These are phyloP conservation scores for Coptodon bakossiorum DNA, from an alignment of 2,113 vertebrate genomes.

Conservation along the genomic window DNA sequence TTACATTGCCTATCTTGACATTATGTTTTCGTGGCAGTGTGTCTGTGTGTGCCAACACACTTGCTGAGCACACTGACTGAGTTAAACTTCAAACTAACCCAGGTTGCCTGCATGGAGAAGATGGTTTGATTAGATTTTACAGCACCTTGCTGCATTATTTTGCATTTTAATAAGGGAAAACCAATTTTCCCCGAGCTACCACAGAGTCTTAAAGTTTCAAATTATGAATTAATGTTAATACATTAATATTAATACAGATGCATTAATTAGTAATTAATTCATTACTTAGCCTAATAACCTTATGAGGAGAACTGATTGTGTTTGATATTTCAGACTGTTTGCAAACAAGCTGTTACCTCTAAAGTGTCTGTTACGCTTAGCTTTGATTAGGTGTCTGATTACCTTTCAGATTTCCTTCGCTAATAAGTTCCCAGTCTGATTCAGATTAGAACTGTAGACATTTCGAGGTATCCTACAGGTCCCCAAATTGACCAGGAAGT, in stretches of 20 bases:
- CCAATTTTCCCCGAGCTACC: constrained; percentile 15
- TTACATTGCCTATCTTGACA: neutral
- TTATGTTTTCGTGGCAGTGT: neutral
- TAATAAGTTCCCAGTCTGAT: neutral
- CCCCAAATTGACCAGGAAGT: neutral
- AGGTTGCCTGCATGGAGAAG: neutral
- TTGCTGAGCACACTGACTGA: neutral
- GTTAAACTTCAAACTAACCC: neutral
- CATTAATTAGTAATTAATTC: constrained; percentile 29
- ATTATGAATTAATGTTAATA: constrained; percentile 27
- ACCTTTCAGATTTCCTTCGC: neutral
- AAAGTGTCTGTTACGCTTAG: neutral
- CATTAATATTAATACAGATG: constrained; percentile 26
- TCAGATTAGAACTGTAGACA: neutral
- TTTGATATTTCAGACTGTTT: neutral
- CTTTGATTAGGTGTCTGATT: neutral
- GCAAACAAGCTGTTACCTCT: constrained; percentile 17
- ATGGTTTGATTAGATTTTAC: constrained; percentile 43
- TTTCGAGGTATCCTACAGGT: neutral
- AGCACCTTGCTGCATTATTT: constrained; percentile 50
- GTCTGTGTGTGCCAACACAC: neutral
- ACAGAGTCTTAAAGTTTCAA: neutral
- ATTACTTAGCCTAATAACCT: constrained; percentile 18
- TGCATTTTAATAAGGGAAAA: constrained; percentile 50
- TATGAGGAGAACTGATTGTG: neutral